Evolutionary conservation across 2,113 vertebrate species (phyloP).

Genomic region (Ptyas mucosa): DNA sequence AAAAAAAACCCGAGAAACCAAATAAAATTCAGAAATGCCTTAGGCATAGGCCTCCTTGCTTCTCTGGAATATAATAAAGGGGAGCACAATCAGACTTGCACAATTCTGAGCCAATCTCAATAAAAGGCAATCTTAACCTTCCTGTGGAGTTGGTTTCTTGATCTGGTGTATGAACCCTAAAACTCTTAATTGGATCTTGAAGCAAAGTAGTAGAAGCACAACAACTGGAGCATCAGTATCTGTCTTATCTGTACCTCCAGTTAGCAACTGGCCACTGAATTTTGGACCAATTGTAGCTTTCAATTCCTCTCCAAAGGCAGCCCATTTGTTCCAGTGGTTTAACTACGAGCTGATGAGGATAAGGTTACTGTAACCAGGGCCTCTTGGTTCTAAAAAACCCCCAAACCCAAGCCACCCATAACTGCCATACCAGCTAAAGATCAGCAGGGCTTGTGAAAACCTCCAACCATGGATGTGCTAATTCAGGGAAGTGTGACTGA

Average conservation of each 20-base stretch:
- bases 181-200: background rate
- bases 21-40: background rate
- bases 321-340: background rate
- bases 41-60: background rate
- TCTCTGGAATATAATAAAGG: background rate
- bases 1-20: background rate
- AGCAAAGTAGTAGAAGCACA: background rate
- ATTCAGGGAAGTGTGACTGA: background rate
- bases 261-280: background rate
- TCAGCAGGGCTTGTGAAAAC: background rate
- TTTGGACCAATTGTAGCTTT: background rate
- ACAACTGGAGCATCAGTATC: background rate
- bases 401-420: background rate
- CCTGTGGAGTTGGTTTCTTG: background rate
- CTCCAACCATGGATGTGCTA: background rate
- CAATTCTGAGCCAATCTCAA: background rate
- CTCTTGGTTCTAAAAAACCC: background rate
- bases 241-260: background rate
- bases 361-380: background rate
- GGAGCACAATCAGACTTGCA: background rate
- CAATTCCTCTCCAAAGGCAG: background rate
- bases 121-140: background rate
- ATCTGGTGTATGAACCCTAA: background rate
- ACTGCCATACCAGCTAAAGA: background rate
- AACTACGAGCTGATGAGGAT: background rate